phyloP scores from a whole-genome alignment of 1,140 invertebrate genomes.

The Brachionus rubens region DNA sequence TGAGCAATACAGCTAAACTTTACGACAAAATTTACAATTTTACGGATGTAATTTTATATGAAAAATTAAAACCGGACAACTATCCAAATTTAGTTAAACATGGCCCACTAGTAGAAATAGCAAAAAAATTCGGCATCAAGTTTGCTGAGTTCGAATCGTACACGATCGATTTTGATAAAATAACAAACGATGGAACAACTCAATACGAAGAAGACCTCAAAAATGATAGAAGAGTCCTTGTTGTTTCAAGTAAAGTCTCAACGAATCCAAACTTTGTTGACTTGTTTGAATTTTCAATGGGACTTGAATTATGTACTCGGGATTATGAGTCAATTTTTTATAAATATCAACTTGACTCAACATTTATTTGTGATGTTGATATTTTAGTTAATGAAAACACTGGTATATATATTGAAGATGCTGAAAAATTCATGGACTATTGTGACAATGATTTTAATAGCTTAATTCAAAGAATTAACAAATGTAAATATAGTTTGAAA shows the following conservation, averaged over 20 bases:
- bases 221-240: neutral
- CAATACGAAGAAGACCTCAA: neutral
- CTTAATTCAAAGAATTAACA: neutral
- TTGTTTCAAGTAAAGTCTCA: neutral
- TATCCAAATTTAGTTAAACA: too few species aligned
- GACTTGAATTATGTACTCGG: neutral
- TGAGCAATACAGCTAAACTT: neutral
- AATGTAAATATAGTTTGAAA: neutral
- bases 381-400: neutral
- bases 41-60: constrained; percentile 1
- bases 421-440: neutral
- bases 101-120: too few species aligned
- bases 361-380: constrained; percentile 18
- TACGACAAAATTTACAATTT: neutral
- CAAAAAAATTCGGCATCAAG: too few species aligned
- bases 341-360: neutral
- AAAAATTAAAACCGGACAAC: neutral
- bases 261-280: constrained; percentile 9
- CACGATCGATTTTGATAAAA: too few species aligned
- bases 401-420: neutral
- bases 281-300: neutral
- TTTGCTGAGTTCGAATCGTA: too few species aligned
- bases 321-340: neutral
- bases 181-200: too few species aligned
- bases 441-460: neutral